phyloP scores from a whole-genome alignment of 1,140 invertebrate genomes.

The Drosophila navojoa region DNA sequence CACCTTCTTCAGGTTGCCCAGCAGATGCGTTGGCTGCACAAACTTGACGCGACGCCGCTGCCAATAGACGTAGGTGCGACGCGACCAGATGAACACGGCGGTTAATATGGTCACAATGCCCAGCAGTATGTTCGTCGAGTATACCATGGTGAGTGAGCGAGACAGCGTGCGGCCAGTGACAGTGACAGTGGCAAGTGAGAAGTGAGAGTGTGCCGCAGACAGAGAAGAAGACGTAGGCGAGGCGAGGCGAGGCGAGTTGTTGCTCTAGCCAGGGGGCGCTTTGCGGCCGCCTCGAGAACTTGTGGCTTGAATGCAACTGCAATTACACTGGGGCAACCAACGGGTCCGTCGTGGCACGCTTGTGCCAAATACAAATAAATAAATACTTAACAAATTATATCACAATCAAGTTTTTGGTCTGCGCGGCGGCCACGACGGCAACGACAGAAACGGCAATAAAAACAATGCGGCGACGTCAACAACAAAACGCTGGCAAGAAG shows the following conservation, averaged over 20 bases:
- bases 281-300: neutral
- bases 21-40: conserved; percentile 69
- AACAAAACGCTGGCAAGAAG: conserved; percentile 43
- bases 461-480: conserved; percentile 33
- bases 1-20: conserved; percentile 76
- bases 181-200: neutral
- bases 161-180: conserved; percentile 27
- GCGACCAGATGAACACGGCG: conserved; percentile 77
- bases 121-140: conserved; percentile 73
- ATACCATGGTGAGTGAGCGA: conserved; percentile 62
- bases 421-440: conserved; percentile 51
- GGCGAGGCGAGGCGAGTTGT: neutral
- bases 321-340: neutral
- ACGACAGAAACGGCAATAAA: conserved; percentile 23
- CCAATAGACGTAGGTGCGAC: conserved; percentile 81
- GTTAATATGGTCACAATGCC: conserved; percentile 75
- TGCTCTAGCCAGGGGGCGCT: neutral
- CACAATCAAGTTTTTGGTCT: conserved; percentile 55
- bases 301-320: neutral
- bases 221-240: too few relatives aligned
- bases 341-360: conserved; percentile 45
- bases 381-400: conserved; percentile 76
- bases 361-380: conserved; percentile 45
- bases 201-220: neutral
- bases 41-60: conserved; percentile 79